phyloP scores from a whole-genome alignment of 2,888 invertebrate species.

The Agrotis clavis region DNA sequence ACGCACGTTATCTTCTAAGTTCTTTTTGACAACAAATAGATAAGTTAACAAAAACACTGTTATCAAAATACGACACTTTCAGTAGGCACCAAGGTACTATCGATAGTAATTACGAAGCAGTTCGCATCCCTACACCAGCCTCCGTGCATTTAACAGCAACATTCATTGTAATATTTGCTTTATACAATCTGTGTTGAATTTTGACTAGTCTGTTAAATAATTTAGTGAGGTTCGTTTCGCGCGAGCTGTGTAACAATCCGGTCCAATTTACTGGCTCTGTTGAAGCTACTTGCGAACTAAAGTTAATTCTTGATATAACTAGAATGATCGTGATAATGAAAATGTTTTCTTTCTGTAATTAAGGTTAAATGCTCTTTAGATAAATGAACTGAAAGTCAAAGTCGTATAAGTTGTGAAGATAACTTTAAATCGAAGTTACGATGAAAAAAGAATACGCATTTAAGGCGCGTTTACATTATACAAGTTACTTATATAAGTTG shows the following conservation, averaged over 20 bases:
- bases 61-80: background rate
- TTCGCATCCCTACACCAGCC: constrained; percentile 44
- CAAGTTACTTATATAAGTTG: too few species aligned
- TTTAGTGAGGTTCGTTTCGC: constrained; percentile 49
- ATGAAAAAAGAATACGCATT: too few species aligned
- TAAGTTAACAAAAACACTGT: background rate
- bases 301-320: constrained; percentile 28
- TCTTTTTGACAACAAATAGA: background rate
- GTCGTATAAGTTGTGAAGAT: background rate
- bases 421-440: too few species aligned
- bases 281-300: constrained; percentile 18
- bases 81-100: background rate
- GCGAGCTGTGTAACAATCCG: constrained; percentile 46
- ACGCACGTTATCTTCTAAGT: background rate
- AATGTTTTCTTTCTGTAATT: background rate
- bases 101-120: constrained; percentile 38
- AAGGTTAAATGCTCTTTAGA: background rate
- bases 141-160: constrained; percentile 56
- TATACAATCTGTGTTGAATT: constrained; percentile 60
- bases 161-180: constrained; percentile 61
- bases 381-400: background rate
- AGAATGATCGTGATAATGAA: constrained; percentile 13
- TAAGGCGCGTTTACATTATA: too few species aligned
- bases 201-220: constrained; percentile 57
- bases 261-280: constrained; percentile 36